These are phyloP conservation scores for Norana najaformis DNA, from an alignment of 2,888 invertebrate genomes.

Conservation along the genomic window DNA sequence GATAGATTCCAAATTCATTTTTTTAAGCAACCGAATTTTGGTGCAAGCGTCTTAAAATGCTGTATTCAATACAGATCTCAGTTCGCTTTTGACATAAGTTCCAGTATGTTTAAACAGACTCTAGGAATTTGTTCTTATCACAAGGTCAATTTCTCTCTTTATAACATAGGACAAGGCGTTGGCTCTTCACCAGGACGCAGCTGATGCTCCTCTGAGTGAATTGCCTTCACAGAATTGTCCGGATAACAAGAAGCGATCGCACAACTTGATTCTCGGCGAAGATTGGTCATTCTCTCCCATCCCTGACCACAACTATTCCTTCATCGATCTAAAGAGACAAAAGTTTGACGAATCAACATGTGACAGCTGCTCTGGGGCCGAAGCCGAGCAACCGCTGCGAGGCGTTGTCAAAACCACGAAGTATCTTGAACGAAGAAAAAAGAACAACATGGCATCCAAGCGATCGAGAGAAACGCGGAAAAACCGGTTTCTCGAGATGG, in stretches of 20 bases:
- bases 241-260: neutral
- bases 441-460: conserved; percentile 58
- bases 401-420: neutral
- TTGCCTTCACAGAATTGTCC: neutral
- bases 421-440: conserved; percentile 51
- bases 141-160: neutral
- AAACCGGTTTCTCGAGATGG: conserved; percentile 53
- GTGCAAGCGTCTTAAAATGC: too few species aligned
- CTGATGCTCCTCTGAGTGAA: neutral
- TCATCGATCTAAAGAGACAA: neutral
- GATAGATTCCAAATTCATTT: too few species aligned
- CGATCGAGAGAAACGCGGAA: conserved; percentile 55
- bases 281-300: neutral
- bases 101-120: too few species aligned
- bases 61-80: too few species aligned
- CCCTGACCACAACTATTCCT: conserved; percentile 23
- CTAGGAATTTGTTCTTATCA: neutral
- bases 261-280: neutral
- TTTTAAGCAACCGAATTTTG: too few species aligned
- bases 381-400: neutral
- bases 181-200: neutral
- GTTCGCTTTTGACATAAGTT: neutral
- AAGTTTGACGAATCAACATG: neutral
- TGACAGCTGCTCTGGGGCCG: neutral
- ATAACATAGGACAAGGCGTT: neutral